Conservation (phyloP, 2,797 vertebrate species). For the Coluber constrictor region DNA sequence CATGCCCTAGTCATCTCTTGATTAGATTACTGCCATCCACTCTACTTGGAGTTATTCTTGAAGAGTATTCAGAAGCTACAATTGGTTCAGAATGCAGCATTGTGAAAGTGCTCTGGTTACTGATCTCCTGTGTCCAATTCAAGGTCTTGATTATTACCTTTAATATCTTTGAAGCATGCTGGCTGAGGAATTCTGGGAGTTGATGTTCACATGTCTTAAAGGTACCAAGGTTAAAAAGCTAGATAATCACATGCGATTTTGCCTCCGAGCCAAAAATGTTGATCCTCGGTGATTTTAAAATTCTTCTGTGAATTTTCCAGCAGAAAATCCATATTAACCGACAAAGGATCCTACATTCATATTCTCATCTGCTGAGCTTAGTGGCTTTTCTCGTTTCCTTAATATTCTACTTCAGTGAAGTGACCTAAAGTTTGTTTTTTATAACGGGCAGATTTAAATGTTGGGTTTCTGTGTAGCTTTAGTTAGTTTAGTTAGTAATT, state of each 20-base stretch:
- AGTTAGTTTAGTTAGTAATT: constrained; percentile 53
- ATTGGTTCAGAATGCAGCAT: neutral
- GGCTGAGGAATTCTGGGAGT: neutral
- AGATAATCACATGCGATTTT: neutral
- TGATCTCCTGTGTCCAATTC: neutral
- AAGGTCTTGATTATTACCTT: neutral
- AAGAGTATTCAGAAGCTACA: neutral
- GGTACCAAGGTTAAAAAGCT: neutral
- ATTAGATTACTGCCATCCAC: neutral
- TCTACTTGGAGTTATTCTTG: neutral
- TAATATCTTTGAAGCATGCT: neutral
- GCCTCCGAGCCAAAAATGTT: neutral
- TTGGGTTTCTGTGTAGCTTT: constrained; percentile 53
- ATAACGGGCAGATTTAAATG: constrained; percentile 47
- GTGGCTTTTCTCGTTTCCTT: neutral
- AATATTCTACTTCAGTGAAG: neutral
- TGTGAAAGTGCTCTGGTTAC: neutral
- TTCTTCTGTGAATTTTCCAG: neutral
- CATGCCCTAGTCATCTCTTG: neutral
- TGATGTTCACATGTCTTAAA: neutral
- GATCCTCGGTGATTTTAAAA: neutral
- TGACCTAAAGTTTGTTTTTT: constrained; percentile 38
- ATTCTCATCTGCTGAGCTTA: neutral
- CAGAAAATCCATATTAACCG: neutral
- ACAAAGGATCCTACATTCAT: neutral